phyloP scores from a whole-genome alignment of 2,888 invertebrate species.

The Trachelus stipa region DNA sequence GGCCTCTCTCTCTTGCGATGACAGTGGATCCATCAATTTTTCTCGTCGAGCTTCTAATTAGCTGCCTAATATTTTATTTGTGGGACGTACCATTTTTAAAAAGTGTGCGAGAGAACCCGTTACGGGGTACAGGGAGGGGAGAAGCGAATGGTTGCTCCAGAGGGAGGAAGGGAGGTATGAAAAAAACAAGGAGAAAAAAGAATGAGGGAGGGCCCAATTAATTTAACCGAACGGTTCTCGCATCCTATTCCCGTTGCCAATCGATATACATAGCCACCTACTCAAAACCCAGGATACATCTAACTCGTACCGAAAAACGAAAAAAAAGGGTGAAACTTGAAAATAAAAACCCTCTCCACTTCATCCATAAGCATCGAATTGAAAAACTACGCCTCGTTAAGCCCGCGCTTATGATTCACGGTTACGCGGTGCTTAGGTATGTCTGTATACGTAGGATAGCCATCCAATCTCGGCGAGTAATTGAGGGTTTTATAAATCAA shows the following conservation, averaged over 20 bases:
- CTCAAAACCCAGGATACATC: neutral
- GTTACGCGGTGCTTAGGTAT: constrained; percentile 23
- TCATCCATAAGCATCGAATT: constrained; percentile 12
- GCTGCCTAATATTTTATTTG: constrained; percentile 56
- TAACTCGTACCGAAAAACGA: constrained; percentile 3
- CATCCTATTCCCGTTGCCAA: neutral
- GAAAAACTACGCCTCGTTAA: constrained; percentile 48
- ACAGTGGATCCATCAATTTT: constrained; percentile 47
- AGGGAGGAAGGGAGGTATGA: neutral
- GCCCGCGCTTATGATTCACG: constrained; percentile 53
- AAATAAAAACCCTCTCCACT: constrained; percentile 8
- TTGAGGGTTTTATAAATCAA: constrained; percentile 56
- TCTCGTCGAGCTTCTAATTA: constrained; percentile 52
- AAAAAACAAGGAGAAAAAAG: neutral
- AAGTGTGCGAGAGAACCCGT: neutral
- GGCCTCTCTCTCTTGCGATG: constrained; percentile 16
- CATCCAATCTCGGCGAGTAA: constrained; percentile 34
- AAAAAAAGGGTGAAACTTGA: neutral
- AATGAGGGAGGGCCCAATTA: neutral
- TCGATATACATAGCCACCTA: neutral
- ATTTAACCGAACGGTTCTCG: neutral
- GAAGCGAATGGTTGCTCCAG: neutral
- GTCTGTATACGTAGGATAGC: neutral
- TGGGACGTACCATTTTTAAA: constrained; percentile 33
- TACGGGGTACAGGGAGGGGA: neutral